Evolutionary conservation across 2,888 invertebrate species (phyloP).

Genomic region (Diploptera punctata): DNA sequence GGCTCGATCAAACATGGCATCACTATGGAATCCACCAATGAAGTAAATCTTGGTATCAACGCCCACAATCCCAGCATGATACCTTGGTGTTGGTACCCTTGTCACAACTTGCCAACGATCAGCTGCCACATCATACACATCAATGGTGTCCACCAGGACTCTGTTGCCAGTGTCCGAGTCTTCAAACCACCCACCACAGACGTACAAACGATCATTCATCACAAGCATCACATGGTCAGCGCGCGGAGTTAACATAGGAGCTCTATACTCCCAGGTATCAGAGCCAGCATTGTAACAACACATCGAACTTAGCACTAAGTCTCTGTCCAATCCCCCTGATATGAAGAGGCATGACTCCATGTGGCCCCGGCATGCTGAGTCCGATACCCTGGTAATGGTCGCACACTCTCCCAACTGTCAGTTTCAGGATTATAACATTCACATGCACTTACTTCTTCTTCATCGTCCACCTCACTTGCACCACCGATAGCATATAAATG

Average conservation of each 20-base stretch:
- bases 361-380: constrained; percentile 66
- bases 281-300: constrained; percentile 60
- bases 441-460: constrained; percentile 54
- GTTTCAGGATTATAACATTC: constrained; percentile 65
- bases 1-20: constrained; percentile 70
- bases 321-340: constrained; percentile 50
- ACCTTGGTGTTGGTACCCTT: constrained; percentile 68
- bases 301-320: constrained; percentile 58
- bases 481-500: constrained; percentile 70
- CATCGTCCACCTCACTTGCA: constrained; percentile 62
- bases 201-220: constrained; percentile 62
- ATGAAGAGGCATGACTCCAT: constrained; percentile 50
- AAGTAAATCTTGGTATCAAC: constrained; percentile 68
- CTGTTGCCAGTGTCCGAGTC: constrained; percentile 57
- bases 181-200: constrained; percentile 69
- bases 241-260: constrained; percentile 64
- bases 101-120: constrained; percentile 68
- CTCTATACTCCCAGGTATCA: constrained; percentile 62
- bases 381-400: constrained; percentile 62
- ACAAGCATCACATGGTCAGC: constrained; percentile 70
- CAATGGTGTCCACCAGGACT: constrained; percentile 66
- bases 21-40: constrained; percentile 72
- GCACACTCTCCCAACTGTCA: constrained; percentile 66
- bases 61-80: constrained; percentile 70
- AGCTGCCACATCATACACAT: constrained; percentile 65